Evolutionary conservation across 1,140 invertebrate species (phyloP).

Genomic region (Coenobita brevimanus): DNA sequence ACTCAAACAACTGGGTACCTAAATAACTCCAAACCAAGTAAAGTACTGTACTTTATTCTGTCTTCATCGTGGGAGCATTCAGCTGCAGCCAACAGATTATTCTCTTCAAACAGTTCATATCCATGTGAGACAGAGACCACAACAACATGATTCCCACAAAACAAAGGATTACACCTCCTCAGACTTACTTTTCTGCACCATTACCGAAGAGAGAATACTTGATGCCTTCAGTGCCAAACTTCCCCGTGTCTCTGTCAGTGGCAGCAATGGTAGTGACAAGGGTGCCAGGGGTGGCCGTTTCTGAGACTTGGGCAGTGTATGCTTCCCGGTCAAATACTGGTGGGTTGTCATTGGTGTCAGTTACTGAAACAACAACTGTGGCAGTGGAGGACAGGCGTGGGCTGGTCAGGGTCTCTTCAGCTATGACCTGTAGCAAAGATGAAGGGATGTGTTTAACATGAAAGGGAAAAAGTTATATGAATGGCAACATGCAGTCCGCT

Average conservation of each 20-base stretch:
- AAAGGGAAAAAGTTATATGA: not conserved
- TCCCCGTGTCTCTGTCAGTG: constrained; percentile 87
- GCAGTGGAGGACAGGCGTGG: constrained; percentile 86
- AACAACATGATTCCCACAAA: not conserved
- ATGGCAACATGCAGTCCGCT: not conserved
- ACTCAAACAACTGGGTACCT: no score
- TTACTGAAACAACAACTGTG: constrained; percentile 87
- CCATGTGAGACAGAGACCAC: not conserved
- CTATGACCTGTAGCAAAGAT: constrained; percentile 79
- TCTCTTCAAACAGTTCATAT: not conserved
- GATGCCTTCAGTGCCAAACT: constrained; percentile 86
- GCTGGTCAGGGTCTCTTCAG: constrained; percentile 85
- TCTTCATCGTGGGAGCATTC: no score
- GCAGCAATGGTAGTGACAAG: constrained; percentile 85
- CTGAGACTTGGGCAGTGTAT: constrained; percentile 82
- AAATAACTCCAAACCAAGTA: no score
- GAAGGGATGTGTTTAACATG: constrained; percentile 18
- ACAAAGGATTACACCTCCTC: not conserved
- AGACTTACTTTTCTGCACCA: constrained; percentile 81
- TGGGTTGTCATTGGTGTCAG: constrained; percentile 93
- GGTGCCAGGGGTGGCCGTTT: constrained; percentile 82
- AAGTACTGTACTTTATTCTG: no score
- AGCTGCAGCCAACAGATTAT: not conserved
- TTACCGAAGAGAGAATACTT: constrained; percentile 89
- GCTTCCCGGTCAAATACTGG: constrained; percentile 83